These are phyloP conservation scores for Drosophila nr. perissopoda DNA, from an alignment of 2,888 invertebrate species.

Conservation along the genomic window DNA sequence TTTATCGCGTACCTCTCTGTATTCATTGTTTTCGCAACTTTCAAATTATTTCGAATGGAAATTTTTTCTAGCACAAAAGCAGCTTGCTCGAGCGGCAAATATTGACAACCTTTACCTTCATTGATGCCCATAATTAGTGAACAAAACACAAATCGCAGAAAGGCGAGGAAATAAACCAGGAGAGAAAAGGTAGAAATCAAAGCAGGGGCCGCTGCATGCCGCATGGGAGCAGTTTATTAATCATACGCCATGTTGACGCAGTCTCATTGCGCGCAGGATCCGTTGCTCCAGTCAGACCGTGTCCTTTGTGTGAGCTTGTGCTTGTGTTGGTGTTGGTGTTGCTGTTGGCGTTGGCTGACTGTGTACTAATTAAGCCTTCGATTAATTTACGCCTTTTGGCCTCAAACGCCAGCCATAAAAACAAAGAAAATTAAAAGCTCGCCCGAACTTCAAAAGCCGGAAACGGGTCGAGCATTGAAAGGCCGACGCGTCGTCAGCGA, in stretches of 20 bases:
- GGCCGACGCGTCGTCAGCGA: constrained; percentile 41
- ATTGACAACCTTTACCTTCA: constrained; percentile 81
- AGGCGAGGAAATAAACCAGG: neutral
- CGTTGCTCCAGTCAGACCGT: constrained; percentile 9
- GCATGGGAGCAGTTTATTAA: constrained; percentile 76
- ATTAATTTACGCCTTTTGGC: constrained; percentile 83
- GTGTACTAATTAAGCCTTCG: constrained; percentile 82
- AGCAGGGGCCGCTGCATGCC: constrained; percentile 30
- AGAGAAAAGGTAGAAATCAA: constrained; percentile 19
- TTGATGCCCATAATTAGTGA: constrained; percentile 71
- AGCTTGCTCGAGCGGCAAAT: constrained; percentile 55
- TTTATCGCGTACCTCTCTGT: constrained; percentile 19
- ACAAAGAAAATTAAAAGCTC: constrained; percentile 78
- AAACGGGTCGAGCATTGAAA: constrained; percentile 61
- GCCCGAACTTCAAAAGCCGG: constrained; percentile 81
- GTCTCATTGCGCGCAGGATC: constrained; percentile 35
- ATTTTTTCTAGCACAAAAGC: constrained; percentile 45
- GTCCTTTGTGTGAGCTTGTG: constrained; percentile 20
- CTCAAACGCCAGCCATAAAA: constrained; percentile 72
- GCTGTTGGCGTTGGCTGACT: constrained; percentile 29
- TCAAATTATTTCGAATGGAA: constrained; percentile 72
- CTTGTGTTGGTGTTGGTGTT: constrained; percentile 15
- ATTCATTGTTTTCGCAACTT: constrained; percentile 66
- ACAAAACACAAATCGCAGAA: constrained; percentile 54
- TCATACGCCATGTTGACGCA: constrained; percentile 75